Percentiles rank a stretch among this genome's conserved stretches.
Conservation (phyloP, 2,113 vertebrate species). For the Archocentrus centrarchus region DNA sequence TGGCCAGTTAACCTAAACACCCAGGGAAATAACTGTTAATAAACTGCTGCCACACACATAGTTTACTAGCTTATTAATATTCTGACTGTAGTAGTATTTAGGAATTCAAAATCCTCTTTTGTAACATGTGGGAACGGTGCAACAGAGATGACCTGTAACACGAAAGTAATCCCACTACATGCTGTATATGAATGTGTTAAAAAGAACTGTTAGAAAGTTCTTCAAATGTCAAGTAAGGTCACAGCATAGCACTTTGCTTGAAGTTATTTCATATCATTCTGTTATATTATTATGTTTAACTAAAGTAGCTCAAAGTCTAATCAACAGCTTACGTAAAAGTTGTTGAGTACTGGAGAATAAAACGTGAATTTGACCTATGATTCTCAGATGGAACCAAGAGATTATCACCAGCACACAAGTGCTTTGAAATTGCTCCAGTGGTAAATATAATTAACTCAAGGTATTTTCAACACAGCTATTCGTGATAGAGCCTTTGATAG, state of each 20-base stretch:
- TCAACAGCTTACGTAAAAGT: not conserved
- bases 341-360: not conserved
- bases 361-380: not conserved
- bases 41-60: not conserved
- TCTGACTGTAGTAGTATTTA: not conserved
- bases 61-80: not conserved
- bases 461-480: constrained; percentile 13
- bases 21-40: constrained; percentile 17
- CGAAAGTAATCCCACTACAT: not conserved
- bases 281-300: not conserved
- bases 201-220: not conserved
- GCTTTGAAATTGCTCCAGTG: not conserved
- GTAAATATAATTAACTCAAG: constrained; percentile 24
- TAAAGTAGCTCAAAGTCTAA: not conserved
- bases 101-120: not conserved
- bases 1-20: constrained; percentile 12
- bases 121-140: not conserved
- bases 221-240: not conserved
- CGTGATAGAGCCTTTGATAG: constrained; percentile 8
- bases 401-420: not conserved
- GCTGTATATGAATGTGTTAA: not conserved
- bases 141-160: not conserved
- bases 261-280: not conserved
- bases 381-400: not conserved
- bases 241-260: not conserved